phyloP scores from a whole-genome alignment of 2,797 vertebrate genomes.

The Gambelia wislizenii region DNA sequence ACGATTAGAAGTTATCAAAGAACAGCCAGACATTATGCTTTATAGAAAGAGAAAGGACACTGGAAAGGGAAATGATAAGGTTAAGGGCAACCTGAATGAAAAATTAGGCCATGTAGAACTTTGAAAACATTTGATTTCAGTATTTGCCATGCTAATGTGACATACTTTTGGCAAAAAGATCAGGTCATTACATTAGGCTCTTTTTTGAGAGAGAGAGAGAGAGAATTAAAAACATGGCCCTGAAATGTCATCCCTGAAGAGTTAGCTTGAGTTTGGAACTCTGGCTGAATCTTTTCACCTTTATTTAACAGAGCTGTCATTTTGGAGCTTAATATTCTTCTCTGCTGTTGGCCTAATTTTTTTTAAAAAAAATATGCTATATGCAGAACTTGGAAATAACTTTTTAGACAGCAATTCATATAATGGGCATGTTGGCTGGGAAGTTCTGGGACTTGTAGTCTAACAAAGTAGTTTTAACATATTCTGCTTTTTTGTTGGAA shows the following conservation, averaged over 20 bases:
- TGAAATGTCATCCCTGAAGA: slow-evolving; percentile 59
- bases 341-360: slow-evolving; percentile 45
- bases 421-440: no score
- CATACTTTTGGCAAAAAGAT: slow-evolving; percentile 53
- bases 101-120: slow-evolving; percentile 56
- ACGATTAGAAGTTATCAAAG: slow-evolving; percentile 43
- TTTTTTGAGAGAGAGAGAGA: slow-evolving; percentile 55
- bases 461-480: background rate
- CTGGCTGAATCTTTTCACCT: slow-evolving; percentile 52
- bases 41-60: slow-evolving; percentile 38
- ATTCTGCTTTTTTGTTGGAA: slow-evolving; percentile 32
- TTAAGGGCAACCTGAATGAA: slow-evolving; percentile 59
- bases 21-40: slow-evolving; percentile 34
- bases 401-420: no score
- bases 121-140: slow-evolving; percentile 64
- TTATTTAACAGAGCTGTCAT: background rate
- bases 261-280: slow-evolving; percentile 48
- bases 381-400: no score
- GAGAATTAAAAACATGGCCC: slow-evolving; percentile 54
- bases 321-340: slow-evolving; percentile 43
- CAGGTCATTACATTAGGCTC: slow-evolving; percentile 47
- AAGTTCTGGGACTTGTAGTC: background rate
- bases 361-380: slow-evolving; percentile 17
- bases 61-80: slow-evolving; percentile 42
- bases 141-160: slow-evolving; percentile 62